phyloP scores from a whole-genome alignment of 2,888 invertebrate genomes.

The Venusia cambrica region DNA sequence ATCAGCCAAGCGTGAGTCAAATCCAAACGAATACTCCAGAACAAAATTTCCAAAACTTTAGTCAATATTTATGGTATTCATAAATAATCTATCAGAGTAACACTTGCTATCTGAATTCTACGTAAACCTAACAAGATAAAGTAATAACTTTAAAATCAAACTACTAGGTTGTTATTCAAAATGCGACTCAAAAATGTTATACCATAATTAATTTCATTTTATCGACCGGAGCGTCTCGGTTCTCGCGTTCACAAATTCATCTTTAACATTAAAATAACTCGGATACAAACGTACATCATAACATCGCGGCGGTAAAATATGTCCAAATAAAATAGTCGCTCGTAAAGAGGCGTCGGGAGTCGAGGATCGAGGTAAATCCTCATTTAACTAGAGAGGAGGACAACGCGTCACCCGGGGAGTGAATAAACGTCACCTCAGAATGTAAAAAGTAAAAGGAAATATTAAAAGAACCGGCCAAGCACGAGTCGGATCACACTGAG shows the following conservation, averaged over 20 bases:
- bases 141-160: conserved; percentile 25
- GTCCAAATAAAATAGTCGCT: conserved; percentile 71
- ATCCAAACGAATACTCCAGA: too few relatives aligned
- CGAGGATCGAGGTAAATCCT: conserved; percentile 71
- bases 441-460: conserved; percentile 66
- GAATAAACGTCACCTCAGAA: conserved; percentile 76
- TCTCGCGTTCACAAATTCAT: conserved; percentile 58
- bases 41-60: too few relatives aligned
- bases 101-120: conserved; percentile 11
- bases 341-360: conserved; percentile 72
- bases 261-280: conserved; percentile 65
- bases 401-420: conserved; percentile 67
- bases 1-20: too few relatives aligned
- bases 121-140: conserved; percentile 22
- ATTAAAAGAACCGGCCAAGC: too few relatives aligned
- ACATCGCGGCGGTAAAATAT: conserved; percentile 73
- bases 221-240: conserved; percentile 46
- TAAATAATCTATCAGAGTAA: too few relatives aligned
- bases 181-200: conserved; percentile 38
- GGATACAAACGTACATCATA: conserved; percentile 69
- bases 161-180: conserved; percentile 24
- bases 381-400: conserved; percentile 60
- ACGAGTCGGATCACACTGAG: too few relatives aligned
- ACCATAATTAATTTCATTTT: conserved; percentile 58
- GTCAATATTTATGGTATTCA: too few relatives aligned